Base-by-base conservation (phyloP, 2,113 vertebrate genomes). In the Hypomesus transpacificus region DNA sequence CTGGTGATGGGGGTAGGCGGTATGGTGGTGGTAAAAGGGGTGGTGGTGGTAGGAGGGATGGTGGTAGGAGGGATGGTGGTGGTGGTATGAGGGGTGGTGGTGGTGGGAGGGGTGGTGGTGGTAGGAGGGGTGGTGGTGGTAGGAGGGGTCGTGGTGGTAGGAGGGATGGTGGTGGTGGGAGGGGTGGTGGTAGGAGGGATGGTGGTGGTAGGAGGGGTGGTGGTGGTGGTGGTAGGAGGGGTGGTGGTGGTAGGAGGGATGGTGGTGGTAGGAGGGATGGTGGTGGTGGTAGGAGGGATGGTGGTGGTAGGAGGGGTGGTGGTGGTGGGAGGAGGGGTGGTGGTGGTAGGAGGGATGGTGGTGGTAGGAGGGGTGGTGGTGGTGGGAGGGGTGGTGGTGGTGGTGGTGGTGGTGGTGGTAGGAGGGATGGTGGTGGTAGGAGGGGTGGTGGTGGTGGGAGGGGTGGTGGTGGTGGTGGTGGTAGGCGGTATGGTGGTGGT, bases 201-300 rank as follows among this genome's bases (percentile, higher is more conserved):
- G 57, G 21, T 58, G 16, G 57, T 17, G 57, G 16, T 20, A 3
- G 20, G 4, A 18, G 18, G 3, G 3, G 57, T 1, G 11, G 20
- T 18, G 57, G 57, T 20, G 57, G 57, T 59, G 21, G 21, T 11
- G 20, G 57, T 8, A 22, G 8, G 2, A 3, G 14, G 75, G 4
- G 11, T 85, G 70, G 24, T 51, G 82, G 28, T 87, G 70, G 56
- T 80, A 66, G 2, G 88, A 77, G 69, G 87, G 74, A 62, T 80
- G 46, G 70, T 82, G 39, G 52, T 58, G 34, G n/a, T 16, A 7
- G 24, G 17, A 4, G 1, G 9, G 24, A 3, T 8, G 28, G 26
- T 26, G 31, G 24, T 9, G 26, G 14, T 2, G 17, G 5, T 1
- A 1, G 54, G 2, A 6, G 24, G 16, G 3, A 2, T 18, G 1